phyloP scores from a whole-genome alignment of 2,113 vertebrate genomes.

The Podilymbus podiceps region DNA sequence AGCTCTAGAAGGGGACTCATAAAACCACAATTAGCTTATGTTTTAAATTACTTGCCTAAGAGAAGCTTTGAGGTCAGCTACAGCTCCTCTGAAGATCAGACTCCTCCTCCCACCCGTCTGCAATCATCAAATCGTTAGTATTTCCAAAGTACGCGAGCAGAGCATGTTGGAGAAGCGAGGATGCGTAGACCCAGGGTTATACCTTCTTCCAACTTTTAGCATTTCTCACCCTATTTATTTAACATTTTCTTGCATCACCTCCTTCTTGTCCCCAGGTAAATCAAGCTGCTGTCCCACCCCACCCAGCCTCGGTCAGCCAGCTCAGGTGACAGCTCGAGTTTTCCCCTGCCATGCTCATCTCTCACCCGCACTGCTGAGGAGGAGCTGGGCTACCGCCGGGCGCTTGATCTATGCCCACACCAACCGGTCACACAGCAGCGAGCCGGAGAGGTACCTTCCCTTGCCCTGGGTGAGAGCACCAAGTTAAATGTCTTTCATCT shows the following conservation, averaged over 20 bases:
- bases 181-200: background rate
- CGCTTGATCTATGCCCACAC: background rate
- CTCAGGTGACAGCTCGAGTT: background rate
- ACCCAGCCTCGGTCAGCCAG: background rate
- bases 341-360: fast-evolving
- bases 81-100: background rate
- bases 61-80: background rate
- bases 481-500: background rate
- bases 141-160: background rate
- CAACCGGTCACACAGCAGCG: background rate
- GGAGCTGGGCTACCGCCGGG: fast-evolving
- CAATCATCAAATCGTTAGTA: background rate
- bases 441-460: background rate
- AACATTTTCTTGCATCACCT: background rate
- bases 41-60: background rate
- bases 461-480: background rate
- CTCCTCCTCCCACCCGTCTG: background rate
- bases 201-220: background rate
- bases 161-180: background rate
- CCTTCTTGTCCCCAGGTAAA: background rate
- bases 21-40: background rate
- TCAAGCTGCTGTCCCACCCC: background rate
- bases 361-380: background rate
- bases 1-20: background rate
- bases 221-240: background rate